A percentile compares a stretch with the other conserved stretches of the same genome.
phyloP scores from a whole-genome alignment of 2,113 vertebrate genomes.

The Symphodus melops region DNA sequence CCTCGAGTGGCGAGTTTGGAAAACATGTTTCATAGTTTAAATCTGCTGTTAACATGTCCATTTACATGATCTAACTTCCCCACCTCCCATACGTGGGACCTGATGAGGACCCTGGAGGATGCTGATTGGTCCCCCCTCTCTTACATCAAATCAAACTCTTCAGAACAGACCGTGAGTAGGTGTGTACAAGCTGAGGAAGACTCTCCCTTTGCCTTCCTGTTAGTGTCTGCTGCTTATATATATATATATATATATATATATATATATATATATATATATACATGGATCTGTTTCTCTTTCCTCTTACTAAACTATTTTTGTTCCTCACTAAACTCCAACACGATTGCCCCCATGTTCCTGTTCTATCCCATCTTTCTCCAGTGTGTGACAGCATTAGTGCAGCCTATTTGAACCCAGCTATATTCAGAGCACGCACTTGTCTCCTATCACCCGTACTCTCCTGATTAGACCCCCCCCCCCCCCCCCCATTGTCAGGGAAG shows the following conservation, averaged over 20 bases:
- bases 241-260: too few relatives aligned
- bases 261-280: too few relatives aligned
- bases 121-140: not conserved
- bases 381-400: slow-evolving; percentile 33
- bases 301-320: not conserved
- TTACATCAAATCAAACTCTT: slow-evolving; percentile 46
- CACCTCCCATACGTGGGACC: too few relatives aligned
- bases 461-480: slow-evolving; percentile 57
- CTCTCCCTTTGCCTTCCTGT: slow-evolving; percentile 5
- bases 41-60: too few relatives aligned
- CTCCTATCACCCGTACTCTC: slow-evolving; percentile 62
- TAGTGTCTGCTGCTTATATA: not conserved
- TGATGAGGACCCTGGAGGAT: too few relatives aligned
- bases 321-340: slow-evolving; percentile 23
- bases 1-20: too few relatives aligned
- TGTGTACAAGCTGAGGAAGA: slow-evolving; percentile 19
- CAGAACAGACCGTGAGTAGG: slow-evolving; percentile 35
- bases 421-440: slow-evolving; percentile 67
- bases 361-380: not conserved
- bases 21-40: too few relatives aligned
- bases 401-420: slow-evolving; percentile 34
- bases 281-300: not conserved
- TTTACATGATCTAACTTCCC: too few relatives aligned
- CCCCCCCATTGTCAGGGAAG: slow-evolving; percentile 46
- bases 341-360: not conserved